Conservation (phyloP, 2,888 invertebrate species). For the Hylaea fasciaria region DNA sequence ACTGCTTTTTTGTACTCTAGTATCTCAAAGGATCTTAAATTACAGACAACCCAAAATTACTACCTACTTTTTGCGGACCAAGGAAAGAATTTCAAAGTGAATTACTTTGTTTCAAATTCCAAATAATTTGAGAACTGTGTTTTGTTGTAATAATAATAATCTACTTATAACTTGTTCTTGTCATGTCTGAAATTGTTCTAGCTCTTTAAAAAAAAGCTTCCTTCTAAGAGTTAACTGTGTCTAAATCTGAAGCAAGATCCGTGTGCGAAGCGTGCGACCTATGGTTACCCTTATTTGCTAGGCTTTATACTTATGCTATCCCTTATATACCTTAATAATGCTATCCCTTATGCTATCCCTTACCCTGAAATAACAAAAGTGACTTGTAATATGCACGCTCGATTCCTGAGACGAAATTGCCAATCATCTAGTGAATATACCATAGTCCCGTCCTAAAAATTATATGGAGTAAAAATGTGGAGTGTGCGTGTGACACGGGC, state of each 20-base stretch:
- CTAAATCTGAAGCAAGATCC: too few relatives aligned
- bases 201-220: too few relatives aligned
- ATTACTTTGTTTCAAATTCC: constrained; percentile 6
- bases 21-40: constrained; percentile 29
- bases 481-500: constrained; percentile 5
- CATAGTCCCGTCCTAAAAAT: constrained; percentile 30
- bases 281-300: too few relatives aligned
- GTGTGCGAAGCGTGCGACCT: too few relatives aligned
- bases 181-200: too few relatives aligned
- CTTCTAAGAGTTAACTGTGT: too few relatives aligned
- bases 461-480: constrained; percentile 28
- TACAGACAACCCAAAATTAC: constrained; percentile 24
- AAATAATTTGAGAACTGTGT: not conserved
- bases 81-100: constrained; percentile 1
- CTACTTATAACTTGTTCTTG: not conserved
- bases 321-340: too few relatives aligned
- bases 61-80: constrained; percentile 10
- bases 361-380: constrained; percentile 14
- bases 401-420: constrained; percentile 38
- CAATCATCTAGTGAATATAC: constrained; percentile 47
- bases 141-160: not conserved
- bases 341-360: not conserved
- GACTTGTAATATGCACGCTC: constrained; percentile 30
- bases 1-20: constrained; percentile 10
- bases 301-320: too few relatives aligned